Evolutionary conservation across 2,888 invertebrate species (phyloP).

Genomic region (Syrphus vitripennis): DNA sequence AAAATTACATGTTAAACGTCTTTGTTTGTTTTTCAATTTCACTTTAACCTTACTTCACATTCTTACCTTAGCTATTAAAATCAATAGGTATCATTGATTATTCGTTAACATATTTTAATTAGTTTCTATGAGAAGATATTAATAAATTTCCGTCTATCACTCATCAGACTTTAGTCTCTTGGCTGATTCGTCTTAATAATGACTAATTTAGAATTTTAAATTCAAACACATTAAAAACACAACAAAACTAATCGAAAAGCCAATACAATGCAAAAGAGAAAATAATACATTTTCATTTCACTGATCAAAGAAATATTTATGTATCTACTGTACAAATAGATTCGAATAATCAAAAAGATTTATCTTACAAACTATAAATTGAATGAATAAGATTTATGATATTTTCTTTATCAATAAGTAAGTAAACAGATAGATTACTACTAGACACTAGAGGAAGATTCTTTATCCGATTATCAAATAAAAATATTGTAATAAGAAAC

Average conservation of each 20-base stretch:
- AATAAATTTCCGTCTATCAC: neutral
- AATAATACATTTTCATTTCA: neutral
- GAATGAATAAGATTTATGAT: neutral
- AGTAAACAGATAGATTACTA: neutral
- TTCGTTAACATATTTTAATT: neutral
- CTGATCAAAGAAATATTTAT: neutral
- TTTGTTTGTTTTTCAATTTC: neutral
- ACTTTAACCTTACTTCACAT: neutral
- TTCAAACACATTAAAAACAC: neutral
- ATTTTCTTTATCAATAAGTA: neutral
- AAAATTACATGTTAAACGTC: no score
- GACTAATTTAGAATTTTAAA: neutral
- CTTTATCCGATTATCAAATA: neutral
- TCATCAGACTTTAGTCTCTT: neutral
- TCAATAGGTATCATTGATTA: neutral
- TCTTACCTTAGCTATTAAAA: neutral
- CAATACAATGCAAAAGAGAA: neutral
- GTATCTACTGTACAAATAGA: neutral
- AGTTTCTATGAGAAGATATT: neutral
- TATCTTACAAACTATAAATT: neutral
- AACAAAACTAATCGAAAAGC: neutral
- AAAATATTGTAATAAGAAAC: neutral
- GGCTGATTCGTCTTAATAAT: neutral
- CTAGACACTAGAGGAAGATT: slow-evolving; percentile 2
- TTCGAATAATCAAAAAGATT: neutral